Evolutionary conservation across 2,888 invertebrate genomes (phyloP).

Genomic region (Dioctria linearis): DNA sequence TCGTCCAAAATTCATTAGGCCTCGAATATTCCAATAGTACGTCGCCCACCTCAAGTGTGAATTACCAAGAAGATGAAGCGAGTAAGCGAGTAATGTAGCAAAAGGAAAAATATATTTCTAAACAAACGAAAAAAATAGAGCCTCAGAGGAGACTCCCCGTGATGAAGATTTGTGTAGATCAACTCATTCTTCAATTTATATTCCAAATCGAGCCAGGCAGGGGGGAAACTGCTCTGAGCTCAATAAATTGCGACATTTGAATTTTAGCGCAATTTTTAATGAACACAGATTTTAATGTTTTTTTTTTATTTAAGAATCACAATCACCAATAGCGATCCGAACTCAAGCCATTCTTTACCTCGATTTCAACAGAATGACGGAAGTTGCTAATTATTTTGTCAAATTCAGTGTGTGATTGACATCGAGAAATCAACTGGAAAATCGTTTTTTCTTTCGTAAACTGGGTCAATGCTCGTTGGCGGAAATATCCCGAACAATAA

Average conservation of each 20-base stretch:
- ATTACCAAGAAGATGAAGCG: slow-evolving; percentile 12
- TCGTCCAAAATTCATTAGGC: slow-evolving; percentile 37
- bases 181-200: slow-evolving; percentile 32
- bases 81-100: background rate
- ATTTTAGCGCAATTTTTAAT: slow-evolving; percentile 5
- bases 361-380: slow-evolving; percentile 39
- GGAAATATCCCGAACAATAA: slow-evolving; percentile 41
- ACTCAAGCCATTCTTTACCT: background rate
- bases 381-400: slow-evolving; percentile 50
- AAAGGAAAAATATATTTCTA: background rate
- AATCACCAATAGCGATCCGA: background rate
- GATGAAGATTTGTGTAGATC: slow-evolving; percentile 23
- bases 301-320: slow-evolving; percentile 23
- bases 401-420: slow-evolving; percentile 48
- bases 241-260: slow-evolving; percentile 27
- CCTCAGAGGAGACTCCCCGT: slow-evolving; percentile 27
- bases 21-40: background rate
- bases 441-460: slow-evolving; percentile 33
- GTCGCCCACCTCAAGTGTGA: slow-evolving; percentile 42
- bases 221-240: background rate
- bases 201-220: slow-evolving; percentile 25
- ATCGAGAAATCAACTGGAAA: slow-evolving; percentile 53
- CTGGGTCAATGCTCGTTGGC: slow-evolving; percentile 45
- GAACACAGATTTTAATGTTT: background rate
- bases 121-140: background rate